Conservation (phyloP, 2,113 vertebrate genomes). For the Deroptyus accipitrinus region DNA sequence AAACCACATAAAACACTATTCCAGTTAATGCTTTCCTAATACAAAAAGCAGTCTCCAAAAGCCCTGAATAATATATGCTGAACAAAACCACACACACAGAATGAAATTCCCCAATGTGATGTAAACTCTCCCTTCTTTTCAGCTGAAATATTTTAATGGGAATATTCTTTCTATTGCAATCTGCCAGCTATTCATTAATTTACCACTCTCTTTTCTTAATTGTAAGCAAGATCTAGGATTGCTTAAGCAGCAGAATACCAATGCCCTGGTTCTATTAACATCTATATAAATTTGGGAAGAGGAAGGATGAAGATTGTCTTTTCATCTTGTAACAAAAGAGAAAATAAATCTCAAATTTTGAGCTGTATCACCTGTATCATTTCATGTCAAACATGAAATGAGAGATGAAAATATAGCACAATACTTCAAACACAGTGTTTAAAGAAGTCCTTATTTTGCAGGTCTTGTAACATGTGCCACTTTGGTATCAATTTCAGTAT, state of each 20-base stretch:
- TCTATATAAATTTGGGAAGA: neutral
- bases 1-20: neutral
- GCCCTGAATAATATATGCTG: neutral
- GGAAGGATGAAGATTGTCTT: neutral
- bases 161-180: neutral
- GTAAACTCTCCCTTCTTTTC: neutral
- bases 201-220: neutral
- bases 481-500: neutral
- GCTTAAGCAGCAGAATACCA: neutral
- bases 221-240: neutral
- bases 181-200: neutral
- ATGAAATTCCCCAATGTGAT: neutral
- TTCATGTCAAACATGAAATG: neutral
- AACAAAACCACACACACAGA: neutral
- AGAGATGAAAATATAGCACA: neutral
- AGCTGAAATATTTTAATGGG: neutral
- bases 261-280: neutral
- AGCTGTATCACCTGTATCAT: neutral
- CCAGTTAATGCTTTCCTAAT: neutral
- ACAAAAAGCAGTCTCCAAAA: neutral
- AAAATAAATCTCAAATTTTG: neutral
- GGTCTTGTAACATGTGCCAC: neutral
- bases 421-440: neutral
- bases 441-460: neutral
- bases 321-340: neutral